A percentile compares a stretch with the other conserved stretches of the same genome.
Conservation (phyloP, 2,888 invertebrate genomes). For the Diaprepes abbreviatus region DNA sequence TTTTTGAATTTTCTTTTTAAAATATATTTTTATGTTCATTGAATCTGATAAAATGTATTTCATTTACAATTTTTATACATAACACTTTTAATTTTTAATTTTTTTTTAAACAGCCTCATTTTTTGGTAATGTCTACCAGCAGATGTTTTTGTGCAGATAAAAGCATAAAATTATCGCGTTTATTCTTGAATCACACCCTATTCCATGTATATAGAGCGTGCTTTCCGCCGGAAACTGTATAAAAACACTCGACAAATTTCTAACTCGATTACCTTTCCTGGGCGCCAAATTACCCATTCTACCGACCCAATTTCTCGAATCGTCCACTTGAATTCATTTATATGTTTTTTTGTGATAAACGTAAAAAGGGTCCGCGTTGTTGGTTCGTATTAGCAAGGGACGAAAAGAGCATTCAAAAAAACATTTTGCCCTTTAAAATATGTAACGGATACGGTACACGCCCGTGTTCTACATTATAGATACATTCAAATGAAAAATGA, state of each 20-base stretch:
- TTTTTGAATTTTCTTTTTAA: too few species aligned
- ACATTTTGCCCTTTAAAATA: conserved; percentile 3
- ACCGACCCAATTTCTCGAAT: not conserved
- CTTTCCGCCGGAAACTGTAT: too few species aligned
- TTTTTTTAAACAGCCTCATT: too few species aligned
- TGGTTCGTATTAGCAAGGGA: conserved; percentile 3
- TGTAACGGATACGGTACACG: not conserved
- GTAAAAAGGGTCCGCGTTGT: not conserved
- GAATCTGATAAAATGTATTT: too few species aligned
- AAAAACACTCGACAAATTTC: not conserved
- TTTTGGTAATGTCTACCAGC: too few species aligned
- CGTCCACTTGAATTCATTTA: not conserved
- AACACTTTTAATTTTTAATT: too few species aligned
- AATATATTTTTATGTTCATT: too few species aligned
- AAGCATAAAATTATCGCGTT: too few species aligned
- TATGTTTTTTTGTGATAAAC: not conserved
- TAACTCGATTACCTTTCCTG: not conserved
- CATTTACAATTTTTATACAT: too few species aligned
- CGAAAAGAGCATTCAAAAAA: not conserved
- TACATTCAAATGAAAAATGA: conserved; percentile 1
- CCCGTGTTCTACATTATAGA: not conserved
- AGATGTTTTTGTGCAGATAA: too few species aligned
- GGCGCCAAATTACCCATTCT: not conserved
- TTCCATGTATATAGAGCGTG: too few species aligned
- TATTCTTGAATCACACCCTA: too few species aligned